Conservation (phyloP, 1,140 invertebrate genomes). For the Lordiphosa clarofinis region DNA sequence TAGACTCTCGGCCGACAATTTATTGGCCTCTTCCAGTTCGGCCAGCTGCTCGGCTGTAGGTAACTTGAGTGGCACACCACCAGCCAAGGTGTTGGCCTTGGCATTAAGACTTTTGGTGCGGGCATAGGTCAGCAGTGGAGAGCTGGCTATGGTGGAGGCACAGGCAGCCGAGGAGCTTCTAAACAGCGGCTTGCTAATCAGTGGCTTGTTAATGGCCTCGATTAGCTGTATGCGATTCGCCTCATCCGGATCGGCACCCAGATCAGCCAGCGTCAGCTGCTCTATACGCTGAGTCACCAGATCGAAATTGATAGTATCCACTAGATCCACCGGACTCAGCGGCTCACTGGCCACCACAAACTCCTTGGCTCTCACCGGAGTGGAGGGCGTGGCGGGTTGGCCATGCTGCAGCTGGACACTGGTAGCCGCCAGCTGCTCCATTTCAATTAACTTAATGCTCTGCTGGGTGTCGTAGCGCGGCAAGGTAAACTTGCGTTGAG, state of each 20-base stretch:
- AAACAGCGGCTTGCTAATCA: conserved; percentile 62
- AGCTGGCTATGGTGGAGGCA: conserved; percentile 35
- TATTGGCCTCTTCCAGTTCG: conserved; percentile 68
- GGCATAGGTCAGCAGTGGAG: conserved; percentile 63
- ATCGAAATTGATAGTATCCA: conserved; percentile 67
- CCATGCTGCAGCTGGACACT: conserved; percentile 39
- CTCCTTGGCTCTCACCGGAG: conserved; percentile 38
- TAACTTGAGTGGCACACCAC: conserved; percentile 47
- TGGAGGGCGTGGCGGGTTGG: conserved; percentile 22
- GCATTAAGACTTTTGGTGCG: conserved; percentile 62
- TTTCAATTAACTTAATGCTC: conserved; percentile 66
- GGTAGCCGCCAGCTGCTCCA: conserved; percentile 67
- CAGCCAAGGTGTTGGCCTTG: conserved; percentile 61
- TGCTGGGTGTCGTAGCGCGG: conserved; percentile 50
- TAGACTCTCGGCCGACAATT: conserved; percentile 69
- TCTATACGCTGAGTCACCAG: conserved; percentile 62
- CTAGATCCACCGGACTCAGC: conserved; percentile 44
- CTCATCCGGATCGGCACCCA: conserved; percentile 11
- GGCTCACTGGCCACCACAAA: conserved; percentile 66
- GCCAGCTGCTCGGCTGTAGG: conserved; percentile 65
- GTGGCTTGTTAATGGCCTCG: conserved; percentile 65
- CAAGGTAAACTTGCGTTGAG: conserved; percentile 43
- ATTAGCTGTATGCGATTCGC: conserved; percentile 32
- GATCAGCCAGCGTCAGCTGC: conserved; percentile 44
- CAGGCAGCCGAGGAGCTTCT: conserved; percentile 64